These are phyloP conservation scores for Candidula unifasciata DNA, from an alignment of 2,888 invertebrate species.

Conservation along the genomic window DNA sequence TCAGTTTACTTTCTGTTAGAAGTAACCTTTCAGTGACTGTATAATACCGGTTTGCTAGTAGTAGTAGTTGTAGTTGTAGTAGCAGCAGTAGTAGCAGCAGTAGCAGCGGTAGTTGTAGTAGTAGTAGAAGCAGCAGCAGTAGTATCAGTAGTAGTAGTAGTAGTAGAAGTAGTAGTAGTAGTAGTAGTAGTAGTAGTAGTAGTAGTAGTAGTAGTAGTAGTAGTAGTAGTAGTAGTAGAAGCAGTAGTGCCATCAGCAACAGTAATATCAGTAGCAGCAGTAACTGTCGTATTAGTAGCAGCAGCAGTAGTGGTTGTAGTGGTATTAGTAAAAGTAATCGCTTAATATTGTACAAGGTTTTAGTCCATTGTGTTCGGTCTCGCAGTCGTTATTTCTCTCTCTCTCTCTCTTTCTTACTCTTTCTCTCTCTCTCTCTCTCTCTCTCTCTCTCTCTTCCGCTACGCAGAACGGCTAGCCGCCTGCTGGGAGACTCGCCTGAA, in stretches of 20 bases:
- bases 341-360: no score
- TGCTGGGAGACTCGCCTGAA: no score
- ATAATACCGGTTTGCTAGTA: no score
- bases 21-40: no score
- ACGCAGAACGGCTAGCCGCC: no score
- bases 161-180: conserved; percentile 28
- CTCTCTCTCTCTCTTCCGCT: neutral
- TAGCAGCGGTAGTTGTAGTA: neutral
- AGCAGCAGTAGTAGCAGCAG: no score
- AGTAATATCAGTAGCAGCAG: conserved; percentile 1
- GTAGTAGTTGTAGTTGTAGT: no score
- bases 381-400: neutral
- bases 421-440: neutral
- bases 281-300: neutral
- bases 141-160: conserved; percentile 24
- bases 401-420: neutral
- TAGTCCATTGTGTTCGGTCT: no score
- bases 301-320: neutral
- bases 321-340: conserved; percentile 21
- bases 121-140: neutral
- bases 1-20: no score
- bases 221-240: conserved; percentile 26
- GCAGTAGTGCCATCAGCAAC: conserved; percentile 3
- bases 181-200: conserved; percentile 26
- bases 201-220: conserved; percentile 14